Conservation (phyloP, 2,888 invertebrate genomes). For the Timema cristinae region DNA sequence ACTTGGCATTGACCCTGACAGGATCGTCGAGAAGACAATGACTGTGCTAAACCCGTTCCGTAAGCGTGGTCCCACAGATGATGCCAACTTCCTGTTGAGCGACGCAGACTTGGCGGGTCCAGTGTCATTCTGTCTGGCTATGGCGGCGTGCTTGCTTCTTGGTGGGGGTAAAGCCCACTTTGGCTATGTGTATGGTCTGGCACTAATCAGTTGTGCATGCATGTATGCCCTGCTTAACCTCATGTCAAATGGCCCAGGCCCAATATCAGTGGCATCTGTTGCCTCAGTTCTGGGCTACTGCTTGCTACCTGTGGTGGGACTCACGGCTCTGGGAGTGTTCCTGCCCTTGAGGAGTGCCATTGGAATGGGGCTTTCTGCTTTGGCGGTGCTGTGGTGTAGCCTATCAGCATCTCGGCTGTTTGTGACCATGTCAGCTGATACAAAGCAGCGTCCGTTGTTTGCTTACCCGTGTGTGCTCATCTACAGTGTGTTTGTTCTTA, state of each 20-base stretch:
- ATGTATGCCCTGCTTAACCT: slow-evolving; percentile 78
- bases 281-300: slow-evolving; percentile 91
- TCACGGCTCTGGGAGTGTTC: slow-evolving; percentile 72
- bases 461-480: slow-evolving; percentile 92
- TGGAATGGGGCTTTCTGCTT: slow-evolving; percentile 58
- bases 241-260: slow-evolving; percentile 64
- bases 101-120: slow-evolving; percentile 93
- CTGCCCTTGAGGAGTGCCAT: slow-evolving; percentile 58
- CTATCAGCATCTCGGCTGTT: slow-evolving; percentile 89
- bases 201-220: slow-evolving; percentile 80
- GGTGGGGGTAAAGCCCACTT: slow-evolving; percentile 79
- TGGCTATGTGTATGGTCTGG: slow-evolving; percentile 92
- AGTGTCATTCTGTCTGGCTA: slow-evolving; percentile 77
- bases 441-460: slow-evolving; percentile 74
- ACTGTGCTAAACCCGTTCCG: slow-evolving; percentile 85
- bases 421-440: slow-evolving; percentile 82
- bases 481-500: slow-evolving; percentile 87
- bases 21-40: slow-evolving; percentile 82
- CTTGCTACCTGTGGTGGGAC: slow-evolving; percentile 84
- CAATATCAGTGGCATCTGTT: slow-evolving; percentile 60
- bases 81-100: slow-evolving; percentile 58
- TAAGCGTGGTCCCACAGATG: slow-evolving; percentile 64
- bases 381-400: slow-evolving; percentile 83
- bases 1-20: slow-evolving; percentile 85
- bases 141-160: slow-evolving; percentile 59